These are phyloP conservation scores for Trachelipus rathkii DNA, from an alignment of 1,140 invertebrate species.

Conservation along the genomic window DNA sequence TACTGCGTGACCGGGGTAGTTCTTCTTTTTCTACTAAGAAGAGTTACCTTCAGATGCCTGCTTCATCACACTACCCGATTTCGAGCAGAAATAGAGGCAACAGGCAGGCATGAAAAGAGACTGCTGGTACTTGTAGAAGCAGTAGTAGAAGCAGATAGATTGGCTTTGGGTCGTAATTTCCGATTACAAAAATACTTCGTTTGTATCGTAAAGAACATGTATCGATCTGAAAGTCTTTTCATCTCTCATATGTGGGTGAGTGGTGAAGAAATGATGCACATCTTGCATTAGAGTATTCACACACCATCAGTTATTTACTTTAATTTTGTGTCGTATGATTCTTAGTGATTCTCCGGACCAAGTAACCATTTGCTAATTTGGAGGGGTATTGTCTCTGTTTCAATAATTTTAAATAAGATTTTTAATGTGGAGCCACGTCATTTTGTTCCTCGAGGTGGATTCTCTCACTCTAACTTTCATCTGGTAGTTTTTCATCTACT, in stretches of 20 bases:
- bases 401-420: background rate
- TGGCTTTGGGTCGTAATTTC: slow-evolving; percentile 69
- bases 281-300: slow-evolving; percentile 79
- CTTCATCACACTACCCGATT: slow-evolving; percentile 49
- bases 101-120: slow-evolving; percentile 71
- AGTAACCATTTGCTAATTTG: background rate
- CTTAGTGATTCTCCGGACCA: slow-evolving; percentile 26
- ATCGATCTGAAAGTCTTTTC: slow-evolving; percentile 78
- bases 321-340: slow-evolving; percentile 74
- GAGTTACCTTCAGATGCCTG: slow-evolving; percentile 43
- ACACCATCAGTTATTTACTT: slow-evolving; percentile 69
- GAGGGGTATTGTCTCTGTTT: background rate
- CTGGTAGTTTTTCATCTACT: slow-evolving; percentile 43
- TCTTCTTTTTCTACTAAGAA: slow-evolving; percentile 33
- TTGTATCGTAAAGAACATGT: slow-evolving; percentile 66
- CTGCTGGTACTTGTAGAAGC: slow-evolving; percentile 71
- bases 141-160: slow-evolving; percentile 75
- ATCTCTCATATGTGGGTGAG: slow-evolving; percentile 76
- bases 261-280: slow-evolving; percentile 78
- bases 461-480: slow-evolving; percentile 65
- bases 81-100: slow-evolving; percentile 77
- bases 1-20: slow-evolving; percentile 39
- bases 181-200: slow-evolving; percentile 64
- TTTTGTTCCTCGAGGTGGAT: slow-evolving; percentile 65
- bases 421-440: slow-evolving; percentile 4